Conservation (phyloP, 2,888 invertebrate genomes). For the Leptinotarsa juncta region DNA sequence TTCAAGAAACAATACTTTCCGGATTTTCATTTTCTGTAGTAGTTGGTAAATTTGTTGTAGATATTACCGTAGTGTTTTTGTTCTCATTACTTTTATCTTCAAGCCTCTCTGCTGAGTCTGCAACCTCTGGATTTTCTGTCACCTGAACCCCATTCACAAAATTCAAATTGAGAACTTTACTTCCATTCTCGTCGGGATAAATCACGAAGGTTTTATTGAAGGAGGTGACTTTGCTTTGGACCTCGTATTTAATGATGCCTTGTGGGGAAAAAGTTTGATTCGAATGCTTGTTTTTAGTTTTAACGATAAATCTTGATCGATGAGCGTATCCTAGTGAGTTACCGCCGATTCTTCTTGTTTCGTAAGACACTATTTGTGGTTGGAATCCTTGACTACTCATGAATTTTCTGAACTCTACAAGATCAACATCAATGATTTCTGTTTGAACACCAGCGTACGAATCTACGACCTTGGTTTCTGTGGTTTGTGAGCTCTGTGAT, state of each 20-base stretch:
- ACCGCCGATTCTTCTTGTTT: constrained; percentile 4
- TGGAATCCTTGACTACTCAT: constrained; percentile 21
- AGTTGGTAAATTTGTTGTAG: constrained; percentile 27
- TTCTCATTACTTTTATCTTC: too few relatives aligned
- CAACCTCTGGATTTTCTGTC: constrained; percentile 25
- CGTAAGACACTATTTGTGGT: constrained; percentile 29
- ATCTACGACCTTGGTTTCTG: constrained; percentile 27
- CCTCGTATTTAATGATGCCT: constrained; percentile 25
- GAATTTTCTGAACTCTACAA: constrained; percentile 38
- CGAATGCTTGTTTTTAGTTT: constrained; percentile 24
- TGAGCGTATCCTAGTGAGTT: neutral
- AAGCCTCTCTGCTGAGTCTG: constrained; percentile 17
- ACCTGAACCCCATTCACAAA: constrained; percentile 49
- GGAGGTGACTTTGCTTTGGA: constrained; percentile 26
- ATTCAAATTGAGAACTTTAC: constrained; percentile 46
- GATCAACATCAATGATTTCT: constrained; percentile 54
- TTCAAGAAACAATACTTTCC: constrained; percentile 36
- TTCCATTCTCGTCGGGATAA: constrained; percentile 33
- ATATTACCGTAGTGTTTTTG: neutral
- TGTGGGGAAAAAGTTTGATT: constrained; percentile 30
- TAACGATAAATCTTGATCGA: constrained; percentile 29
- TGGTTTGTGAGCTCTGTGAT: neutral
- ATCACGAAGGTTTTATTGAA: constrained; percentile 40
- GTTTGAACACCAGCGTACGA: constrained; percentile 49
- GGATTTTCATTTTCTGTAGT: constrained; percentile 47